These are phyloP conservation scores for Vespertilio murinus DNA, from an alignment of 2,797 vertebrate species.

Conservation along the genomic window DNA sequence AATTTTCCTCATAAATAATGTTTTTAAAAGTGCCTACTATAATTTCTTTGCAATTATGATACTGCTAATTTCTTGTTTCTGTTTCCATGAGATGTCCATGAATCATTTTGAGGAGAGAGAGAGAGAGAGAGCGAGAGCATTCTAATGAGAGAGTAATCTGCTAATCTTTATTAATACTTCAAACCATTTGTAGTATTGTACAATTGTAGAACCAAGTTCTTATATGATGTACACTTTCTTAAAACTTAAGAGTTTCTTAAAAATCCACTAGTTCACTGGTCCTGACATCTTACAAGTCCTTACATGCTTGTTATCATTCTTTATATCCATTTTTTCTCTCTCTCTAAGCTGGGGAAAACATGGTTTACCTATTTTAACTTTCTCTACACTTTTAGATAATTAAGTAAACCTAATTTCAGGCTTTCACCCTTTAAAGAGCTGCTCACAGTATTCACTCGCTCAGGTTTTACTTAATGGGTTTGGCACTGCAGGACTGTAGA, in stretches of 20 bases:
- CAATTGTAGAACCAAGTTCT: too few species aligned
- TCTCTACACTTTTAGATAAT: conserved; percentile 49
- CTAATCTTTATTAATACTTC: conserved; percentile 64
- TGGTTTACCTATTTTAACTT: conserved; percentile 59
- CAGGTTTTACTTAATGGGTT: conserved; percentile 35
- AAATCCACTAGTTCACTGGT: conserved; percentile 42
- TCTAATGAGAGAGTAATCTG: conserved; percentile 18
- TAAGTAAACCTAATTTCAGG: conserved; percentile 62
- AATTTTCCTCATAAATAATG: conserved; percentile 46
- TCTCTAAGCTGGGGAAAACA: conserved; percentile 44
- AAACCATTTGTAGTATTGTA: conserved; percentile 63
- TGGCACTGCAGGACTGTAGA: not conserved
- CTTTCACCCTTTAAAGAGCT: conserved; percentile 50
- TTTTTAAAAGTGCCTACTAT: conserved; percentile 16
- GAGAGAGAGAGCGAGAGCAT: not conserved
- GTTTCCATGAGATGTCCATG: conserved; percentile 63
- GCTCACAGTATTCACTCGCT: conserved; percentile 24
- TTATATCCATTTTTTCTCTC: conserved; percentile 50
- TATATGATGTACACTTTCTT: conserved; percentile 34
- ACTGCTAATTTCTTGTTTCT: conserved; percentile 49
- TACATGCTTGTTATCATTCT: conserved; percentile 43
- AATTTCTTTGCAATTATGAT: conserved; percentile 36
- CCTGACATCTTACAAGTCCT: conserved; percentile 71
- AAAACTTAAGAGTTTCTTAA: conserved; percentile 52
- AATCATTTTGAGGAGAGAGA: conserved; percentile 32